These are phyloP conservation scores for Drosophila takahashii DNA, from an alignment of 1,140 invertebrate species.

Conservation along the genomic window DNA sequence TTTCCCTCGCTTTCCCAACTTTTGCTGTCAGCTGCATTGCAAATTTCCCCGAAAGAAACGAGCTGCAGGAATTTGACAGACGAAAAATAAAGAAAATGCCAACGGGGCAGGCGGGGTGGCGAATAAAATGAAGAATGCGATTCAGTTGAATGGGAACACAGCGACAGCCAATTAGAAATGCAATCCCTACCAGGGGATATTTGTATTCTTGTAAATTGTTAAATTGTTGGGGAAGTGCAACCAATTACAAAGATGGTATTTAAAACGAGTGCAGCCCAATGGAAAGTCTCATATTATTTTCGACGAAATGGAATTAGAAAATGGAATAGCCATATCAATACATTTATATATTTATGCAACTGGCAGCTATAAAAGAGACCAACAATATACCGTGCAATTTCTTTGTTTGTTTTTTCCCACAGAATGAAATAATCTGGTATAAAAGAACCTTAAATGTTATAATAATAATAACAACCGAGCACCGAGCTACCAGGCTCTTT, in stretches of 20 bases:
- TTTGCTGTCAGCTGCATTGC: constrained; percentile 25
- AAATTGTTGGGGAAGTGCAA: not conserved
- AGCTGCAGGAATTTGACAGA: constrained; percentile 16
- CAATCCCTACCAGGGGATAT: not conserved
- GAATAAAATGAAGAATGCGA: constrained; percentile 7
- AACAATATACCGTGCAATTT: not conserved
- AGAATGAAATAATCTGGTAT: constrained; percentile 8
- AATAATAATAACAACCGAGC: constrained; percentile 21
- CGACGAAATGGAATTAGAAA: no score
- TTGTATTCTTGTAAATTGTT: not conserved
- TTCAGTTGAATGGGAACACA: constrained; percentile 5
- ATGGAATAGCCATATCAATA: not conserved
- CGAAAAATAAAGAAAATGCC: not conserved
- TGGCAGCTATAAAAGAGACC: not conserved
- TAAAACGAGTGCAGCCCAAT: not conserved
- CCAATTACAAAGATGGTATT: not conserved
- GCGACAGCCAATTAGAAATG: constrained; percentile 2
- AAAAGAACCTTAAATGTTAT: constrained; percentile 13
- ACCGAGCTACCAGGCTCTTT: constrained; percentile 1
- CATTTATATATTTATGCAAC: not conserved
- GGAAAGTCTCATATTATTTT: no score
- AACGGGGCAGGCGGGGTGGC: not conserved
- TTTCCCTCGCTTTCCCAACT: not conserved
- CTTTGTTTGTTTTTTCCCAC: no score
- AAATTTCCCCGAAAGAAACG: constrained; percentile 12